Percentiles rank a stretch among this genome's conserved stretches.
These are phyloP conservation scores for Hetaerina americana DNA, from an alignment of 1,140 invertebrate species.

Conservation along the genomic window DNA sequence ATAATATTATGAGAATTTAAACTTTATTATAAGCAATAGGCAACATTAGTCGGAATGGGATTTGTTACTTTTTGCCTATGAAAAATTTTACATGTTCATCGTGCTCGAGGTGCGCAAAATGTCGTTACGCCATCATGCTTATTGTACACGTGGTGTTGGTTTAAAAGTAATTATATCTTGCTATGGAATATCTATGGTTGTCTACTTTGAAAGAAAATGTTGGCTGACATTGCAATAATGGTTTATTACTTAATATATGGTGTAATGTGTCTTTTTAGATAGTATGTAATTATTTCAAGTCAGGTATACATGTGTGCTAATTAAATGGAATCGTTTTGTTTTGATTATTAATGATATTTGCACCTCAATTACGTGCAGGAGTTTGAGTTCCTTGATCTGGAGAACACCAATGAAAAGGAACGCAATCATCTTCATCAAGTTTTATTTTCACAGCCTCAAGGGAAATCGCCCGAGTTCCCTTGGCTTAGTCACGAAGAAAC, in stretches of 20 bases:
- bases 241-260: too few species aligned
- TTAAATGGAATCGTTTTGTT: background rate
- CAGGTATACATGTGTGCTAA: background rate
- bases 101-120: background rate
- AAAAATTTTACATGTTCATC: background rate
- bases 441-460: background rate
- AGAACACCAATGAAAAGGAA: background rate
- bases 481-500: background rate
- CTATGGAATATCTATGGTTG: too few species aligned
- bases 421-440: background rate
- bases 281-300: background rate
- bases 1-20: background rate
- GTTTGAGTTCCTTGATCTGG: background rate
- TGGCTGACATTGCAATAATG: too few species aligned
- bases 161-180: background rate
- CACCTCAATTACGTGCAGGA: background rate
- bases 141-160: background rate
- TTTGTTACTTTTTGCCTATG: background rate
- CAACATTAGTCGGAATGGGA: background rate
- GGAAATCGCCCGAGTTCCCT: background rate
- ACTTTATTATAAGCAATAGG: background rate
- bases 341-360: background rate
- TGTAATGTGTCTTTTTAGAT: background rate
- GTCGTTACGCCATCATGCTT: background rate
- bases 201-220: too few species aligned